Conservation (phyloP, 1,140 invertebrate species). For the Oncopodura yosiiana region DNA sequence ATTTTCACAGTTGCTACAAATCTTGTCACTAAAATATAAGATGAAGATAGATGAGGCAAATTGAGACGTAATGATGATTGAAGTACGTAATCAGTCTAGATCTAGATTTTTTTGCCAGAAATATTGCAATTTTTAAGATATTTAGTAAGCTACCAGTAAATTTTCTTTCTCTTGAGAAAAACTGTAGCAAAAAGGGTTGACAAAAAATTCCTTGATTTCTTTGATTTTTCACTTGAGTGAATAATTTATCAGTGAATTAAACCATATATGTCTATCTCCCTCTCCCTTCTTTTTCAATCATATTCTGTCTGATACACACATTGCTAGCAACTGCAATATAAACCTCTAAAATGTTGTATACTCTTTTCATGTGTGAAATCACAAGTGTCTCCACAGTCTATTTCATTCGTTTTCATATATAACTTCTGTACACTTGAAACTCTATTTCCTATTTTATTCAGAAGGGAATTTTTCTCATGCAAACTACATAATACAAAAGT, state of each 20-base stretch:
- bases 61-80: conserved; percentile 26
- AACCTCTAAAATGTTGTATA: neutral
- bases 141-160: neutral
- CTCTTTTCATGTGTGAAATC: neutral
- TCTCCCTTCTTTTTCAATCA: neutral
- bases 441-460: neutral
- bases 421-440: neutral
- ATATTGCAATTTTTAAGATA: neutral
- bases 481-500: too few species aligned
- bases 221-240: conserved; percentile 25
- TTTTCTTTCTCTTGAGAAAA: neutral
- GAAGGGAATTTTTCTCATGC: too few species aligned
- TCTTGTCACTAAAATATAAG: too few species aligned
- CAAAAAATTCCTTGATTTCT: conserved; percentile 10
- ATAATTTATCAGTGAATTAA: conserved; percentile 32
- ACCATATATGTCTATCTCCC: conserved; percentile 8
- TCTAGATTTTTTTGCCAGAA: neutral
- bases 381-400: neutral
- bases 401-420: neutral
- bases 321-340: too few species aligned
- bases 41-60: conserved; percentile 22
- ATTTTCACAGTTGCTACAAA: too few species aligned
- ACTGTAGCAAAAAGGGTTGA: neutral
- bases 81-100: conserved; percentile 13
- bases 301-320: neutral